Evolutionary conservation across 1,140 invertebrate species (phyloP).

Genomic region (Sycophila sp.): DNA sequence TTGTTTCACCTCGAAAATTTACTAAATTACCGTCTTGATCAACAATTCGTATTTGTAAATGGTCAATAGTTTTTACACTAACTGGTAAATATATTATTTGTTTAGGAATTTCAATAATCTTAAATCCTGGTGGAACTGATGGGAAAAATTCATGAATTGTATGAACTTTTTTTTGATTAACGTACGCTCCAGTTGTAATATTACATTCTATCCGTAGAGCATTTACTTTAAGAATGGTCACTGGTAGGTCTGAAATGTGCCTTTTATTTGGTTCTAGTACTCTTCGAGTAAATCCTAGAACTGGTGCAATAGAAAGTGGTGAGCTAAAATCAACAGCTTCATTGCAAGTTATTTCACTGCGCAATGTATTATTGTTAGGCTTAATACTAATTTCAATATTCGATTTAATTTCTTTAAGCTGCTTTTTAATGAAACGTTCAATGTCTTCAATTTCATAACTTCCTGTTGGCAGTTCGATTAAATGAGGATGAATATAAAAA

Average conservation of each 20-base stretch:
- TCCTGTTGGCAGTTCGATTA: background rate
- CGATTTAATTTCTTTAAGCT: slow-evolving; percentile 28
- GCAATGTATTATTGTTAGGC: slow-evolving; percentile 41
- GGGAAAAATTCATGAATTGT: slow-evolving; percentile 39
- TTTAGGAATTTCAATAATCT: slow-evolving; percentile 39
- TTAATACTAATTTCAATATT: slow-evolving; percentile 21
- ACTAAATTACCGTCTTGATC: slow-evolving; percentile 36
- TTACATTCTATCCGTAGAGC: slow-evolving; percentile 45
- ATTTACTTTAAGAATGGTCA: slow-evolving; percentile 45
- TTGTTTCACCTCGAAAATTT: slow-evolving; percentile 34
- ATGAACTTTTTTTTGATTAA: slow-evolving; percentile 39
- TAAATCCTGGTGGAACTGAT: slow-evolving; percentile 40
- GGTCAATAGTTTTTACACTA: slow-evolving; percentile 7
- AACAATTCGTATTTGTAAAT: slow-evolving; percentile 26
- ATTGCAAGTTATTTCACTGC: slow-evolving; percentile 33
- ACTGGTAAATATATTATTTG: slow-evolving; percentile 36
- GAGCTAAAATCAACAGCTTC: slow-evolving; percentile 36
- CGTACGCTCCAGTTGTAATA: slow-evolving; percentile 42
- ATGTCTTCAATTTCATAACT: slow-evolving; percentile 38
- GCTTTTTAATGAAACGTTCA: slow-evolving; percentile 1
- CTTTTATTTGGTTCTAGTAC: slow-evolving; percentile 8
- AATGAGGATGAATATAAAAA: background rate
- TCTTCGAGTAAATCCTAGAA: slow-evolving; percentile 39
- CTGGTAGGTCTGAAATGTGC: slow-evolving; percentile 41
- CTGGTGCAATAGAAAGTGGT: slow-evolving; percentile 29